Percentiles rank a stretch among this genome's conserved stretches.
These are phyloP conservation scores for Labeo calbasu DNA, from an alignment of 2,797 vertebrate genomes.

Conservation along the genomic window DNA sequence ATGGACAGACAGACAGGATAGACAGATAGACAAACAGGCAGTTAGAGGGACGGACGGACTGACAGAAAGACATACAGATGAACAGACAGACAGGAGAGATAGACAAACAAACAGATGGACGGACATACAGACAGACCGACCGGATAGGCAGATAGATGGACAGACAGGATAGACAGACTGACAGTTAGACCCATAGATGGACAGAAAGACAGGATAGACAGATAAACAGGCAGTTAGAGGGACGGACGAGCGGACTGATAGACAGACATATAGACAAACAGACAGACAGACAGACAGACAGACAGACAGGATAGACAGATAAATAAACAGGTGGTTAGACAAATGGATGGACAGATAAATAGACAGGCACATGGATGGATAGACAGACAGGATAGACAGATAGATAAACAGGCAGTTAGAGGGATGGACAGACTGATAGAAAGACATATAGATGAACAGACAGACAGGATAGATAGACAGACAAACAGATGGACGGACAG, in stretches of 20 bases:
- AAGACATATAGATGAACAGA: rapidly evolving
- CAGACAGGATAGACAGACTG: background rate
- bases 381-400: background rate
- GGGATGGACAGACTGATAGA: rapidly evolving
- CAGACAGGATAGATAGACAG: rapidly evolving
- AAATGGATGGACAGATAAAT: rapidly evolving
- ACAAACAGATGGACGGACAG: rapidly evolving
- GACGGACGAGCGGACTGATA: rapidly evolving
- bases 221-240: no score
- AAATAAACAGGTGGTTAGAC: rapidly evolving
- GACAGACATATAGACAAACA: background rate
- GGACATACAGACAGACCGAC: background rate
- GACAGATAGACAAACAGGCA: rapidly evolving
- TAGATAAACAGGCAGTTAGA: background rate
- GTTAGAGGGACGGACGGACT: background rate
- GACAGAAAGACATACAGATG: rapidly evolving
- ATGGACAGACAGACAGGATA: rapidly evolving
- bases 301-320: background rate
- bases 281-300: constrained; percentile 1
- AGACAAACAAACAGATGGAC: background rate
- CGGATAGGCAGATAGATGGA: rapidly evolving
- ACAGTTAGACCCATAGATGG: rapidly evolving
- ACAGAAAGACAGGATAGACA: rapidly evolving
- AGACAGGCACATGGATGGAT: rapidly evolving
- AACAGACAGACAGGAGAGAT: background rate